A percentile compares a stretch with the other conserved stretches of the same genome.
Conservation (phyloP, 2,888 invertebrate species). For the Romanomermis culicivorax region DNA sequence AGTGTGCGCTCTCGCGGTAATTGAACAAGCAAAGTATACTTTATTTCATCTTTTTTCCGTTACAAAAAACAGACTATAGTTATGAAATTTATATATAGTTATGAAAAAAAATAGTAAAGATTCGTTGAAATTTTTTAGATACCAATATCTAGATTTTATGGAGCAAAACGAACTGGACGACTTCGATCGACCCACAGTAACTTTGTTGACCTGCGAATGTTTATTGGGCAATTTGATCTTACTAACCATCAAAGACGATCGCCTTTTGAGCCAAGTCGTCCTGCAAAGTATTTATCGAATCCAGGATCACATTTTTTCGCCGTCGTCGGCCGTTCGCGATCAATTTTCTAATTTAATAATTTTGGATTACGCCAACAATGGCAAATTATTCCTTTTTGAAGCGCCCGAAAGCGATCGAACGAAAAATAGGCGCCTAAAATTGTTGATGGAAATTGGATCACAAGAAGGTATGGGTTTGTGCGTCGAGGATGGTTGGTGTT, state of each 20-base stretch:
- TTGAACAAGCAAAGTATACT: no score
- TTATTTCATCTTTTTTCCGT: no score
- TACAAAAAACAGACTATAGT: no score
- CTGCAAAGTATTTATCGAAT: background rate
- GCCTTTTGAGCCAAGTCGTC: background rate
- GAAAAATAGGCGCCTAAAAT: background rate
- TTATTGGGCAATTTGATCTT: background rate
- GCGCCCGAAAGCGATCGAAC: background rate
- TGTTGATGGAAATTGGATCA: background rate
- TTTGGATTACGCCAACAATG: slow-evolving; percentile 2
- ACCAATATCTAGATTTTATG: background rate
- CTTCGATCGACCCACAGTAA: background rate
- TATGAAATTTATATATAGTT: no score
- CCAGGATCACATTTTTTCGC: background rate
- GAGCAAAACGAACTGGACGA: background rate
- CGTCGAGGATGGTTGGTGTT: slow-evolving; percentile 2
- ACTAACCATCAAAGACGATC: background rate
- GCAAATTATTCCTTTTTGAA: background rate
- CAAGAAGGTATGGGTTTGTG: slow-evolving; percentile 4
- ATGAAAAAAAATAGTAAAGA: no score
- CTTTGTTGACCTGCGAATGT: slow-evolving; percentile 8
- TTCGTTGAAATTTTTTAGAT: background rate
- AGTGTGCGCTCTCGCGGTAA: no score
- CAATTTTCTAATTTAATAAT: slow-evolving; percentile 2
- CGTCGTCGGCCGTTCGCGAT: slow-evolving; percentile 4